Evolutionary conservation across 2,797 vertebrate genomes (phyloP).

Genomic region (Pangasius sanitwongsei): DNA sequence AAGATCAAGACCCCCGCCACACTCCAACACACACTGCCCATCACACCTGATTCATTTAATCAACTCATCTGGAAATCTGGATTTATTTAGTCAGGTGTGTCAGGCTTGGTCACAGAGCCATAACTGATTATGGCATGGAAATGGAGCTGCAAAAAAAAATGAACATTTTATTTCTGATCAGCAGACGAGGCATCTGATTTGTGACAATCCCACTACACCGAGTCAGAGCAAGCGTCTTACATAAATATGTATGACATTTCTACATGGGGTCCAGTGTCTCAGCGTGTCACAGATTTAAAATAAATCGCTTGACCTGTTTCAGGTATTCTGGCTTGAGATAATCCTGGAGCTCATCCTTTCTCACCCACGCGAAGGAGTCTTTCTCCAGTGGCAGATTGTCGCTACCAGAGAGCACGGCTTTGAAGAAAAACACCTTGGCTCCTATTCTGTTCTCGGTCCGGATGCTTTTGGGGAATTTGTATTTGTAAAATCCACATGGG

Average conservation of each 20-base stretch:
- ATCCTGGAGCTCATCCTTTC: conserved; percentile 83
- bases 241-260: conserved; percentile 18
- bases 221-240: conserved; percentile 15
- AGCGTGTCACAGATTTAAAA: conserved; percentile 76
- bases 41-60: conserved; percentile 28
- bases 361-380: conserved; percentile 81
- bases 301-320: conserved; percentile 82
- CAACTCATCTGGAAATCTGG: conserved; percentile 31
- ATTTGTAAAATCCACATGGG: conserved; percentile 94
- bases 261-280: conserved; percentile 10
- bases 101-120: conserved; percentile 24
- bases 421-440: conserved; percentile 96
- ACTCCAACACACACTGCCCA: not conserved
- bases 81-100: conserved; percentile 26
- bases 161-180: conserved; percentile 20
- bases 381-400: conserved; percentile 54
- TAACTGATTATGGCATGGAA: conserved; percentile 28
- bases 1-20: not conserved
- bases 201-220: not conserved
- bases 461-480: conserved; percentile 84
- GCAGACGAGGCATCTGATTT: conserved; percentile 16
- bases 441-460: conserved; percentile 79
- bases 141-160: not conserved
- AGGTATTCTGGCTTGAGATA: conserved; percentile 87
- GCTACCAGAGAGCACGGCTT: conserved; percentile 81